Evolutionary conservation across 2,888 invertebrate species (phyloP), one percentile per base, ranked within the genome.

Genomic region (Thereva nobilitata): DNA sequence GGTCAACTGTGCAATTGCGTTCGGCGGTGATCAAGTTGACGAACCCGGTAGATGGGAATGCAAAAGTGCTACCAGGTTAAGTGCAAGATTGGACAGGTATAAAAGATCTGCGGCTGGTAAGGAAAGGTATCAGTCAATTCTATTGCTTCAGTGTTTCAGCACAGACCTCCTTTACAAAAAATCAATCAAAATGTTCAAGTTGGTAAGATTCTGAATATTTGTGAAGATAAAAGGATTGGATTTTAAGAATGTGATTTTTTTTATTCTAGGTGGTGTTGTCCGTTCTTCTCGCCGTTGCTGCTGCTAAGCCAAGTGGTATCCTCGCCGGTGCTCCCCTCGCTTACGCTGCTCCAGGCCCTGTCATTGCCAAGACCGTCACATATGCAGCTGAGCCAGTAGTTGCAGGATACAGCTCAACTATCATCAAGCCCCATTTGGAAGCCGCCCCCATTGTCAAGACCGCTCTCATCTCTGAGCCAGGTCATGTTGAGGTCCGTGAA

Each of bases 231-330:
- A 34, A 34, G 35, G 35, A n/a, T 3, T 4, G 49, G 49, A 47
- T 52, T 52, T 35, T 35, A 23, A 34, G 3, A 12, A 8, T 4
- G 34, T 5, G 5, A 5, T 44, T 42, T 23, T 10, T 4, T 49
- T 59, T 10, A 10, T 10, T 23, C 12, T 12, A 59, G 6, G 84
- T 85, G 84, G 84, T 85, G 83, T 83, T 86, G 77, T 84, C 84
- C 79, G 83, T 84, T 82, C 78, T 86, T 72, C 80, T 83, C 76
- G 83, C 85, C 57, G 55, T 75, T 68, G 75, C 74, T 61, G 71
- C 73, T 67, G 75, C 76, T 50, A 70, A 71, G 54, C 72, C 74
- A 54, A 70, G 71, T 7, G 50, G 64, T 41, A 41, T 54, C 8
- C 44, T 71, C 6, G 59, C 64, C 8, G 70, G 67, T 63, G 9